Evolutionary conservation across 2,888 invertebrate genomes (phyloP).

Genomic region (Eristalis intricaria): DNA sequence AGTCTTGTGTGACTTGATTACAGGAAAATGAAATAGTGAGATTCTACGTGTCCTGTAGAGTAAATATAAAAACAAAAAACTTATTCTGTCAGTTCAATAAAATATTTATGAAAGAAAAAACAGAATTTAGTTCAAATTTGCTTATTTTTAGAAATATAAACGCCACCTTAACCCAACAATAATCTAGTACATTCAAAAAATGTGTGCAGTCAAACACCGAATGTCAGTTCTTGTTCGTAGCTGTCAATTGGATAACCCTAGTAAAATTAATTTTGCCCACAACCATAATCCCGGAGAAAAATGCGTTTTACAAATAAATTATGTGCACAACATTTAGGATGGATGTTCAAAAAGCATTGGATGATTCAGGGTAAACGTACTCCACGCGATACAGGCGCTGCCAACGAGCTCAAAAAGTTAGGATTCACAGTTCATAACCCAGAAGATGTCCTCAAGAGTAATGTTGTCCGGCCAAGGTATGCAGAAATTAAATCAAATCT

Average conservation of each 20-base stretch:
- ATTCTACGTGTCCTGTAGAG: too few relatives aligned
- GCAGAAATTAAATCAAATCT: slow-evolving; percentile 8
- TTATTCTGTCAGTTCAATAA: too few relatives aligned
- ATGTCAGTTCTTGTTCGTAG: not conserved
- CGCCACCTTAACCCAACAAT: too few relatives aligned
- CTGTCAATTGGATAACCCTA: slow-evolving; percentile 50
- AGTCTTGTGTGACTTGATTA: too few relatives aligned
- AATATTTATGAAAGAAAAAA: too few relatives aligned
- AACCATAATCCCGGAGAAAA: slow-evolving; percentile 57
- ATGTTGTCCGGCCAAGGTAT: slow-evolving; percentile 75
- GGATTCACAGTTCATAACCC: slow-evolving; percentile 86
- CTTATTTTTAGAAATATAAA: too few relatives aligned
- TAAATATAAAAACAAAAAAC: not conserved
- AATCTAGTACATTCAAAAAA: slow-evolving; percentile 33
- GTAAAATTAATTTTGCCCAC: not conserved
- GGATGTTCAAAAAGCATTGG: slow-evolving; percentile 89
- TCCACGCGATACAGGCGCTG: slow-evolving; percentile 83
- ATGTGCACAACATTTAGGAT: slow-evolving; percentile 87
- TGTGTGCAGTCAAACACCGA: not conserved
- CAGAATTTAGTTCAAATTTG: too few relatives aligned
- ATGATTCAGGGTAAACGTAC: slow-evolving; percentile 85
- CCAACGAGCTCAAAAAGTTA: slow-evolving; percentile 82
- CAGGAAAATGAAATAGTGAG: too few relatives aligned
- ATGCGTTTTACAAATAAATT: slow-evolving; percentile 87
- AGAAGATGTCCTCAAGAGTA: slow-evolving; percentile 83